Base-by-base conservation (phyloP, 2,113 vertebrate species). In the Mastomys natalensis region DNA sequence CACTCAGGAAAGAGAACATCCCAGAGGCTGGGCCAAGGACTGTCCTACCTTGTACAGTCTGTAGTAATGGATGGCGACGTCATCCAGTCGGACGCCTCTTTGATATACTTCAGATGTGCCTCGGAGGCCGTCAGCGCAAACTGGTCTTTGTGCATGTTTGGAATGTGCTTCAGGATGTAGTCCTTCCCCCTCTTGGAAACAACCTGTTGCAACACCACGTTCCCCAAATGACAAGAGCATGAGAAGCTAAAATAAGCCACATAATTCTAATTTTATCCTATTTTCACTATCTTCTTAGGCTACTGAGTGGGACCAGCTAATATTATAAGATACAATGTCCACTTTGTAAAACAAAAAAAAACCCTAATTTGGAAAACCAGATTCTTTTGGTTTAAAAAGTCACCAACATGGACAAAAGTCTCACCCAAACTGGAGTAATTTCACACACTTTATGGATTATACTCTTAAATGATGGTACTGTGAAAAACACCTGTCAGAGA, bases 111-210 rank as follows among this genome's bases (percentile, higher is more conserved):
- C 45, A 99, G 99, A 45, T 99, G 99, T 0, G 99, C 99, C 97
- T 99, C 99, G 0, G 99, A 99, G 51, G 99, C 99, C 0, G 99
- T 99, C 97, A 99, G 99, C n/a, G 99, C 99, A 81, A 99, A 99
- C 99, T 99, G 99, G 97, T 99, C 99, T 85, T 99, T 99, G 99
- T 99, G 99, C 99, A 99, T 99, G 98, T 99, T 99, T 0, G 99
- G 99, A 90, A 99, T 99, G 73, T 99, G 99, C 97, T 99, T 99
- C 97, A 99, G 98, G 99, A 99, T 99, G 98, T 99, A 99, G 48
- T 99, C 99, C 58, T 99, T 99, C 84, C 99, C 99, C 48, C 99
- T 98, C 98, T 99, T 99, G 5, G 99, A 98, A n/a, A 99, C 99
- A 96, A 99, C 99, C 99, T 99, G 99, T 89, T 62, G 60, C 58